phyloP scores from a whole-genome alignment of 1,140 invertebrate species.

The Philopotamus ludificatus region DNA sequence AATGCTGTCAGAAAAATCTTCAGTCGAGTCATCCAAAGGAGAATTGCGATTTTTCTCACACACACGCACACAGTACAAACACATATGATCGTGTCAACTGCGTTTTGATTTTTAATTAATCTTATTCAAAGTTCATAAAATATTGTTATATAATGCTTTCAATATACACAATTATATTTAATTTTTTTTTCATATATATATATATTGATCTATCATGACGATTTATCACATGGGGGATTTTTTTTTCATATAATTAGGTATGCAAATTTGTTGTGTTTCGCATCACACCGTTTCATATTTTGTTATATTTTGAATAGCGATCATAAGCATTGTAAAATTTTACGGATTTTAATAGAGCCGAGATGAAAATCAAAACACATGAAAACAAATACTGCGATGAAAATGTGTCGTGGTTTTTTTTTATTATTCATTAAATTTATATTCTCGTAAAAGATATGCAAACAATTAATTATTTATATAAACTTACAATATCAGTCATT shows the following conservation, averaged over 20 bases:
- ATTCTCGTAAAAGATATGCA: too few relatives aligned
- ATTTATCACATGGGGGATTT: constrained; percentile 38
- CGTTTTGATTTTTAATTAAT: constrained; percentile 10
- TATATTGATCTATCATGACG: constrained; percentile 32
- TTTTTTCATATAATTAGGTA: constrained; percentile 37
- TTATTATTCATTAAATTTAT: too few relatives aligned
- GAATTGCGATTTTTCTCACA: constrained; percentile 13
- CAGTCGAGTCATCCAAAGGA: constrained; percentile 20
- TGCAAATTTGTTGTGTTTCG: constrained; percentile 19
- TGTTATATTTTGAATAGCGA: constrained; percentile 21
- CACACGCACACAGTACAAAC: not conserved
- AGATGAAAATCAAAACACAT: too few relatives aligned
- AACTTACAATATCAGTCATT: constrained; percentile 25
- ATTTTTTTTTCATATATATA: constrained; percentile 28
- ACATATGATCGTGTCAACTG: constrained; percentile 15
- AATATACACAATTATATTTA: constrained; percentile 38
- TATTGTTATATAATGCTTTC: constrained; percentile 23
- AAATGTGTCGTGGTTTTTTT: too few relatives aligned
- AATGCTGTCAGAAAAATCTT: constrained; percentile 11
- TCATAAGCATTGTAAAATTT: too few relatives aligned
- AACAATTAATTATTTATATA: constrained; percentile 3
- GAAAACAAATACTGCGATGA: too few relatives aligned
- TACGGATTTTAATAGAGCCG: too few relatives aligned
- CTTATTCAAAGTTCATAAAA: constrained; percentile 1
- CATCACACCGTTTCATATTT: constrained; percentile 14